Conservation (phyloP, 2,113 vertebrate species). For the Spea bombifrons region DNA sequence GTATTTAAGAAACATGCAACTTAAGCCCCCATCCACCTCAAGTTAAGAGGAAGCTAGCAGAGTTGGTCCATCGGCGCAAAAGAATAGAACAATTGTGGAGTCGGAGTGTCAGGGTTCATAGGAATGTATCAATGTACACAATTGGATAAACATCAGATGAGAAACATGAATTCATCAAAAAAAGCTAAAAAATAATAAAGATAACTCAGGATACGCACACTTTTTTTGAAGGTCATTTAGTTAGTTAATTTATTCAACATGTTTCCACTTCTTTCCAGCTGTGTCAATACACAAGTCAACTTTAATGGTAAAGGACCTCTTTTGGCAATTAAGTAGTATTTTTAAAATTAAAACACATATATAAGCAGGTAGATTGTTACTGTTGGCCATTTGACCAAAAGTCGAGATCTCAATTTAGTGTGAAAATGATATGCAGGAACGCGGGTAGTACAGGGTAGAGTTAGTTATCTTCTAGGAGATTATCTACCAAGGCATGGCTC, state of each 20-base stretch:
- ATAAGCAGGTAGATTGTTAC: too few species aligned
- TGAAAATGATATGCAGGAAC: too few species aligned
- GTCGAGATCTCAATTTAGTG: too few species aligned
- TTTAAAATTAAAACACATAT: too few species aligned
- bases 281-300: slow-evolving; percentile 8
- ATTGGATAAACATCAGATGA: neutral
- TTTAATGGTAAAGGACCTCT: neutral
- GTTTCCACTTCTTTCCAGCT: slow-evolving; percentile 10
- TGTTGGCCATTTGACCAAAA: too few species aligned
- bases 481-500: too few species aligned
- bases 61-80: neutral
- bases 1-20: slow-evolving; percentile 40
- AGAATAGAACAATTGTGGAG: slow-evolving; percentile 20
- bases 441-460: too few species aligned
- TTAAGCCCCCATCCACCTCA: slow-evolving; percentile 31
- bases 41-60: slow-evolving; percentile 20
- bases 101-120: slow-evolving; percentile 27
- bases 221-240: slow-evolving; percentile 26
- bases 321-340: neutral
- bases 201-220: slow-evolving; percentile 20
- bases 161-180: neutral
- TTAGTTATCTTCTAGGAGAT: too few species aligned
- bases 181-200: slow-evolving; percentile 14
- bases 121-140: neutral
- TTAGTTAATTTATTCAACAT: slow-evolving; percentile 17